phyloP scores from a whole-genome alignment of 2,113 vertebrate species.

The Apteryx owenii region DNA sequence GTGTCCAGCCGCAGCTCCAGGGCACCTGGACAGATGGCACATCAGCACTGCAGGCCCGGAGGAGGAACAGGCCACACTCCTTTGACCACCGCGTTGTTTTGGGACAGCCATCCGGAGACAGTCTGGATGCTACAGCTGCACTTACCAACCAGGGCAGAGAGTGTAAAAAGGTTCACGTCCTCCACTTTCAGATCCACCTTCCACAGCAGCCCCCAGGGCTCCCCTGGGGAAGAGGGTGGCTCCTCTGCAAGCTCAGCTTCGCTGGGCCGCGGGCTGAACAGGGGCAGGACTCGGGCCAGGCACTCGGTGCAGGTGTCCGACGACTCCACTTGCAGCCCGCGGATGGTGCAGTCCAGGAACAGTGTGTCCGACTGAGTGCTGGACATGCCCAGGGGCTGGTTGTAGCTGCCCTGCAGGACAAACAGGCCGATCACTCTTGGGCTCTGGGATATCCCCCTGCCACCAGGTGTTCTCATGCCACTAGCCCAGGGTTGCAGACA shows the following conservation, averaged over 20 bases:
- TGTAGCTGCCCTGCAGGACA: slow-evolving; percentile 87
- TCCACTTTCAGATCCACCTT: slow-evolving; percentile 91
- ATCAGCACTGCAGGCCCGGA: neutral
- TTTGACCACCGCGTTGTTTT: accelerated
- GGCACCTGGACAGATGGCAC: slow-evolving; percentile 80
- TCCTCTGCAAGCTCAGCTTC: slow-evolving; percentile 26
- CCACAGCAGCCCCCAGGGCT: slow-evolving; percentile 80
- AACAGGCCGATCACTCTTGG: neutral
- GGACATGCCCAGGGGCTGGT: slow-evolving; percentile 79
- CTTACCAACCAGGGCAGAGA: slow-evolving; percentile 90
- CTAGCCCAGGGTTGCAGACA: accelerated
- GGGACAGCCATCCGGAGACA: neutral
- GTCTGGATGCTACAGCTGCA: neutral
- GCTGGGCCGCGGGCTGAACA: slow-evolving; percentile 64
- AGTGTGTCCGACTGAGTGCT: slow-evolving; percentile 80
- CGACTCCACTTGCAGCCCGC: slow-evolving; percentile 90
- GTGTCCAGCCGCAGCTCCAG: slow-evolving; percentile 88
- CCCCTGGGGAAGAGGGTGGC: neutral
- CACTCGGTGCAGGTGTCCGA: slow-evolving; percentile 92
- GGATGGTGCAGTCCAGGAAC: slow-evolving; percentile 88
- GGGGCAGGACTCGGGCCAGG: slow-evolving; percentile 87
- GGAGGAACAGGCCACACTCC: neutral
- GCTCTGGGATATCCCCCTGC: neutral
- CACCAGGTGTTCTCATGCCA: neutral
- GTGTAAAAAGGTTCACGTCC: slow-evolving; percentile 90